Base-by-base conservation (phyloP, 2,113 vertebrate genomes). In the Dromiciops gliroides region DNA sequence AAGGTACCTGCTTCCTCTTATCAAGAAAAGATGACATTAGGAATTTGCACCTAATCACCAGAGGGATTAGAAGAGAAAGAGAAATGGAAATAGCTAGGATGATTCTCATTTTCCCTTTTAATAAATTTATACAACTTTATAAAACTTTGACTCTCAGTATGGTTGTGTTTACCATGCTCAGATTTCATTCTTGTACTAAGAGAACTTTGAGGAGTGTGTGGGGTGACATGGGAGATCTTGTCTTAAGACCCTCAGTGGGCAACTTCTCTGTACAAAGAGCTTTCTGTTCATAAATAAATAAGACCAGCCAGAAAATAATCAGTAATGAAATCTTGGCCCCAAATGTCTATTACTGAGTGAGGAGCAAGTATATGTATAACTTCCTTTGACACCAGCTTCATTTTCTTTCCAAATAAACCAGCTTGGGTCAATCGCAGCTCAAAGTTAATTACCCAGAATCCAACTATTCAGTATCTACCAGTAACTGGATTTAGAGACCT, bases 71-170 rank as follows among this genome's bases (percentile, higher is more conserved):
- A 53, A 51, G 97, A 94, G 44, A n/a, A n/a, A 95, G 25, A 93
- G 11, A 22, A 75, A 44, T 44, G 6, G 37, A n/a, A 75, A 95
- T 94, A 48, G 93, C 88, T 96, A 95, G 92, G 48, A 96, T 91
- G 50, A 94, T 90, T 95, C 24, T 7, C 91, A 52, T 2, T 93
- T 95, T 93, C 0, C n/a, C 93, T 75, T 48, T 92, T 92, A 92
- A 10, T 14, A 89, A 93, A 3, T 95, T 92, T 92, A 92, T 67
- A 48, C 37, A 44, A 75, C 37, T 75, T 75, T 75, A 19, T 60
- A 60, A 60, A 31, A 31, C 94, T 95, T 95, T 93, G 96, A 95
- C 8, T 31, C 95, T 26, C 96, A 67, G 92, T 75, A 91, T 14
- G 92, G 22, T 90, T 37, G 9, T 89, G 14, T 88, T 97, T 93